Evolutionary conservation across 2,797 vertebrate species (phyloP).

Genomic region (Enteromius mattozi): DNA sequence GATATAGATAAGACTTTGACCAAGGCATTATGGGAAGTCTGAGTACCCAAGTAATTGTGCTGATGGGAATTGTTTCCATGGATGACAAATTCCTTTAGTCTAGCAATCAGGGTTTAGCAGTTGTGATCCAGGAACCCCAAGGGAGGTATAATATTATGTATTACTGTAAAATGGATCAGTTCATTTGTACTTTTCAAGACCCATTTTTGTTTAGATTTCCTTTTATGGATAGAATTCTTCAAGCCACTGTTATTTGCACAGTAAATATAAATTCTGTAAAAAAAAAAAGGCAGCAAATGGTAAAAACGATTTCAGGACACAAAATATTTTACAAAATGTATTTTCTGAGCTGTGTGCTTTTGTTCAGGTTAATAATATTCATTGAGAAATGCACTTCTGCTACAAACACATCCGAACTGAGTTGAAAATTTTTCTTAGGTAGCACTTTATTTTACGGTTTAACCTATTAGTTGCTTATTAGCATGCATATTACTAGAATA

Average conservation of each 20-base stretch:
- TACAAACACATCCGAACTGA: no score
- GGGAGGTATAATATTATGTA: not conserved
- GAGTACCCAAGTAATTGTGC: conserved; percentile 5
- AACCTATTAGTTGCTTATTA: no score
- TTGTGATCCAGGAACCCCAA: not conserved
- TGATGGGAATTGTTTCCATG: conserved; percentile 21
- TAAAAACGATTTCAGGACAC: not conserved
- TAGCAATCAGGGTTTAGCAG: conserved; percentile 10
- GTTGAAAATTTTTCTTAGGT: no score
- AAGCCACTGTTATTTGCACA: not conserved
- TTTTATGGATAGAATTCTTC: not conserved
- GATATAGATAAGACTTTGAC: conserved; percentile 36
- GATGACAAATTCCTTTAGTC: conserved; percentile 26
- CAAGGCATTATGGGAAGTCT: not conserved
- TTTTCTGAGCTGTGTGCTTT: not conserved
- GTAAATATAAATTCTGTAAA: not conserved
- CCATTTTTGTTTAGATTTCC: not conserved
- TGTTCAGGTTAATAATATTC: not conserved
- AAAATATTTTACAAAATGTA: not conserved
- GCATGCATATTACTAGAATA: no score
- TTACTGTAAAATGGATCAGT: not conserved
- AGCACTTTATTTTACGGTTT: no score
- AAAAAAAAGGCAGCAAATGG: not conserved
- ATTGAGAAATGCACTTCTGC: not conserved
- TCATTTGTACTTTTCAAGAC: not conserved